These are phyloP conservation scores for Takifugu ocellatus DNA, from an alignment of 2,797 vertebrate species.

Conservation along the genomic window DNA sequence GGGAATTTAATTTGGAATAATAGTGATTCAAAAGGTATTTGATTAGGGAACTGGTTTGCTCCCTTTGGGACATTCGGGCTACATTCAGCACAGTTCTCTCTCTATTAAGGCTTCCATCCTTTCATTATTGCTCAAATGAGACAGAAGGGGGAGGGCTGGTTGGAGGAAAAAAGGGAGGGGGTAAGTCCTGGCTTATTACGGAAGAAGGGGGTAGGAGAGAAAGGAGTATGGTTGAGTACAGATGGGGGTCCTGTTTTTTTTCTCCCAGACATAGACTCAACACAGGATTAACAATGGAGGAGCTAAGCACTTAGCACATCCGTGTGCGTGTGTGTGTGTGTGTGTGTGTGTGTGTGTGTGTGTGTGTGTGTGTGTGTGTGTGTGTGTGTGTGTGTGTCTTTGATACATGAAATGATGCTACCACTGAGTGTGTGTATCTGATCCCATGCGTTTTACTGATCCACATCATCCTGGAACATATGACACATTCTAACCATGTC, in stretches of 20 bases:
- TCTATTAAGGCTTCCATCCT: conserved; percentile 50
- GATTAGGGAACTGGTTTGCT: conserved; percentile 54
- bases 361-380: conserved; percentile 12
- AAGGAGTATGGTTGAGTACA: conserved; percentile 50
- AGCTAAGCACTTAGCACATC: conserved; percentile 12
- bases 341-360: conserved; percentile 9
- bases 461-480: conserved; percentile 21
- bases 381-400: conserved; percentile 7
- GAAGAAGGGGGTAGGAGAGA: conserved; percentile 9
- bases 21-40: conserved; percentile 57
- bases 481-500: conserved; percentile 33
- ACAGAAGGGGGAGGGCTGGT: conserved; percentile 33
- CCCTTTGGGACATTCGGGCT: conserved; percentile 41
- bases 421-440: neutral
- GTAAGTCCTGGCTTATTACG: conserved; percentile 13
- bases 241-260: conserved; percentile 41
- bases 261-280: conserved; percentile 47
- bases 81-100: conserved; percentile 26
- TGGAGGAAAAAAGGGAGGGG: conserved; percentile 1
- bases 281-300: conserved; percentile 51
- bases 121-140: conserved; percentile 53
- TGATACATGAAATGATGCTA: conserved; percentile 19
- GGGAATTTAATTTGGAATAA: conserved; percentile 55
- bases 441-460: conserved; percentile 29
- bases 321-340: neutral